These are phyloP conservation scores for Aspidiotus destructor DNA, from an alignment of 2,888 invertebrate species.

Conservation along the genomic window DNA sequence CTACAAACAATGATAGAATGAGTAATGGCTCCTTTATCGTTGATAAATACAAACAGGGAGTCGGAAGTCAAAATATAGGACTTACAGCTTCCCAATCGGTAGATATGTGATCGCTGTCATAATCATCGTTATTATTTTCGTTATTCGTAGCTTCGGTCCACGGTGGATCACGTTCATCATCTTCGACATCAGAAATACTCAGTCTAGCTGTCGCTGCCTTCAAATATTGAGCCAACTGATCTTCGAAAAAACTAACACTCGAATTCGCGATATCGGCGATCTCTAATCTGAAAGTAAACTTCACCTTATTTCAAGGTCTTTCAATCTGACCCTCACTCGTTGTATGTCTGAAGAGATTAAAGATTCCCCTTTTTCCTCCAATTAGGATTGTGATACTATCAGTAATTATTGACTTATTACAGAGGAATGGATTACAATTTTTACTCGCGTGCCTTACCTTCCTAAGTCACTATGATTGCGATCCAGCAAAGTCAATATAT, in stretches of 20 bases:
- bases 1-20: constrained; percentile 39
- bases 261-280: constrained; percentile 12
- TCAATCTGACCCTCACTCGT: too few species aligned
- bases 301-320: not conserved
- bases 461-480: constrained; percentile 59
- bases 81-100: constrained; percentile 68
- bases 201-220: constrained; percentile 11
- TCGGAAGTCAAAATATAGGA: constrained; percentile 33
- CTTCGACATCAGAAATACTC: constrained; percentile 14
- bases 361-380: constrained; percentile 38
- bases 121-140: constrained; percentile 14
- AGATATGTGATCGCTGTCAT: constrained; percentile 23
- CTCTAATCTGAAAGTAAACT: constrained; percentile 3
- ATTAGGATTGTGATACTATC: too few species aligned
- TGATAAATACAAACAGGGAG: too few species aligned
- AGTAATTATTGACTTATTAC: too few species aligned
- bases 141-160: constrained; percentile 3
- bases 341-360: not conserved
- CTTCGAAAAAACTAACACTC: constrained; percentile 20
- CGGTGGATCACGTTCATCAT: constrained; percentile 8
- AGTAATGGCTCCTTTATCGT: not conserved
- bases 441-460: constrained; percentile 46
- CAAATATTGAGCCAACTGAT: constrained; percentile 18
- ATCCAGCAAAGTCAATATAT: constrained; percentile 60
- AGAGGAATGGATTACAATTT: too few species aligned